Evolutionary conservation across 2,797 vertebrate genomes (phyloP).

Genomic region (Amblyopsis hoosieri): DNA sequence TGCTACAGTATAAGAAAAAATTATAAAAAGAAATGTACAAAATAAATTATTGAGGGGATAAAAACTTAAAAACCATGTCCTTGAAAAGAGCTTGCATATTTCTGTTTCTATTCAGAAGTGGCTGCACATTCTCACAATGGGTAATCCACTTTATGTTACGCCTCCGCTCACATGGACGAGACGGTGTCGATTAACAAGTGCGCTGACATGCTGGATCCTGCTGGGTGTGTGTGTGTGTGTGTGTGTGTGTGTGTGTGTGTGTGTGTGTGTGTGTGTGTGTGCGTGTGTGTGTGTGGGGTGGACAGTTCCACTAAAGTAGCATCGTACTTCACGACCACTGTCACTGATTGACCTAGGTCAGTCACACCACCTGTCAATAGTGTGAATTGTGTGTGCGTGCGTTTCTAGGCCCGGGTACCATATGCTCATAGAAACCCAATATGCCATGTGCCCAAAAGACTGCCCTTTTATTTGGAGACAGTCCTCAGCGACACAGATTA

Average conservation of each 20-base stretch:
- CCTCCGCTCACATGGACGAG: background rate
- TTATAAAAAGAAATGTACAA: slow-evolving; percentile 37
- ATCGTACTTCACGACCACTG: slow-evolving; percentile 44
- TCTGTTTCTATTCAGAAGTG: slow-evolving; percentile 25
- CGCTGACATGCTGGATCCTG: too few relatives aligned
- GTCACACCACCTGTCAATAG: slow-evolving; percentile 43
- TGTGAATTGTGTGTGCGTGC: slow-evolving; percentile 47
- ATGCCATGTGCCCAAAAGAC: slow-evolving; percentile 31
- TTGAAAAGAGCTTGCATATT: slow-evolving; percentile 64
- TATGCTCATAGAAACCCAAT: slow-evolving; percentile 29
- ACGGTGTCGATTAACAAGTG: too few relatives aligned
- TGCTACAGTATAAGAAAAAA: slow-evolving; percentile 53
- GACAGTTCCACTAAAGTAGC: slow-evolving; percentile 37
- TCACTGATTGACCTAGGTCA: slow-evolving; percentile 46
- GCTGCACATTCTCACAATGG: slow-evolving; percentile 54
- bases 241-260: too few relatives aligned
- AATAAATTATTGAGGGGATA: slow-evolving; percentile 28
- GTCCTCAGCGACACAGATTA: slow-evolving; percentile 42
- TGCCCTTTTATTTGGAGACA: slow-evolving; percentile 28
- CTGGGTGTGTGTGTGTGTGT: background rate
- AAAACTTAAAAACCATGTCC: slow-evolving; percentile 30
- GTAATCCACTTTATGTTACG: slow-evolving; percentile 34
- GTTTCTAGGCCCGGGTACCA: slow-evolving; percentile 20
- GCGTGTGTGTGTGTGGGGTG: slow-evolving; percentile 27
- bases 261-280: too few relatives aligned